Base-by-base conservation (phyloP, 2,113 vertebrate genomes). In the Sclerurus mexicanus region DNA sequence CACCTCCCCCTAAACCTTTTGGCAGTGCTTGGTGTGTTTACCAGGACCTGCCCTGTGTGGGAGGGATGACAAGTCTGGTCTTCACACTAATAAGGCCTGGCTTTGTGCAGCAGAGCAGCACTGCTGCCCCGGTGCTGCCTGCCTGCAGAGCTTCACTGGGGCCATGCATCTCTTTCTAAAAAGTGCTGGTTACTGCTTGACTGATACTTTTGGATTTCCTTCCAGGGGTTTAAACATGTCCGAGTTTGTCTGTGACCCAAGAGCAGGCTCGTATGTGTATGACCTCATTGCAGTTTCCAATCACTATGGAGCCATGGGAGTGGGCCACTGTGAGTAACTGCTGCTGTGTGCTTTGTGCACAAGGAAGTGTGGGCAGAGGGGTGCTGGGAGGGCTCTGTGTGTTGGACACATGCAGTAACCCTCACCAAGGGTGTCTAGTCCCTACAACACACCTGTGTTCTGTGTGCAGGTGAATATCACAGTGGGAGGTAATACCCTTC, bases 271-370 rank as follows among this genome's bases (percentile, higher is more conserved):
- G 16, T 99, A 99, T 0, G 87, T 98, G 39, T 99, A 99, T 33
- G 99, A 99, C 98, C 99, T 99, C 83, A 98, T 99, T 76, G 99
- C 99, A 6, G 99, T 99, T 91, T 99, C 99, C 78, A 99, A 99
- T 98, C 99, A 99, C 97, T 99, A 99, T 72, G 99, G 99, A 97
- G 99, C 98, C 98, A 99, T 99, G 99, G 99, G 99, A 64, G 99
- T 99, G 56, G 99, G 99, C 84, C 99, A 99, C 98, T 99, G 99
- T 99, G 96, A 99, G 99, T 99, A 95, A 55, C 50, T 74, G 50
- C 55, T 71, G 59, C 83, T 53, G 31, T 59, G 47, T 83, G 25
- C 33, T 71, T 50, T 47, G 35, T 40, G 14, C 3, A 3, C 46
- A n/a, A 30, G 46, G 58, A 60, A 31, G 14, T 1, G 1, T 4